Base-by-base conservation (phyloP, 1,140 invertebrate species). In the Papilio xuthus region DNA sequence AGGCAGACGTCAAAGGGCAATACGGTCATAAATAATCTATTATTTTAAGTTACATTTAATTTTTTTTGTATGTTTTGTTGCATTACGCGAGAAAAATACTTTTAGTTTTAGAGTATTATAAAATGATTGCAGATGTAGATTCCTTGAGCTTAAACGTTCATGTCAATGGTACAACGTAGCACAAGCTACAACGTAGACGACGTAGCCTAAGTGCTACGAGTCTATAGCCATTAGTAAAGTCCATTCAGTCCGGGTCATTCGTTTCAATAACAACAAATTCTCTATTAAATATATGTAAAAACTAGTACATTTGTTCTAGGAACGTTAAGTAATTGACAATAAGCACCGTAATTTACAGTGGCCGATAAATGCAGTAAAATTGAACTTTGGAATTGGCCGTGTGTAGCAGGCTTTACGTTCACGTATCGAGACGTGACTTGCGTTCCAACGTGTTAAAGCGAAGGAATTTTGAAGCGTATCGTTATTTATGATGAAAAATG, bases 401-500 rank as follows among this genome's bases (percentile, higher is more conserved):
- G 18, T n/a, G 18, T 53, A 18, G n/a, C 50, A 53, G 8, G 18
- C 50, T 53, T 53, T 53, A 53, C 50, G n/a, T 26, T 67, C 23
- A 60, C 20, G 56, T 67, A 28, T 67, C 60, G 12, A 67, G 60
- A 67, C 60, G 56, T 60, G 56, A 60, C 56, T 26, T 60, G 56
- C 56, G 10, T 67, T 32, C 12, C 60, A 67, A 67, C 60, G 26
- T 67, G 13, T 67, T 8, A 15, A 28, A 28, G 12, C 60, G 60
- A 67, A 67, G 13, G 26, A 32, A 67, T 67, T 63, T 28, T 63
- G 60, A 60, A 26, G 20, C 56, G 56, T 60, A 60, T 60, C 20
- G 56, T 60, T 60, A 60, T 60, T 60, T 60, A 60, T 60, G n/a
- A 60, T 60, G 56, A 60, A 60, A 60, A 60, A 60, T 60, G 56